Evolutionary conservation across 1,140 invertebrate genomes (phyloP).

Genomic region (Mizuhopecten yessoensis): DNA sequence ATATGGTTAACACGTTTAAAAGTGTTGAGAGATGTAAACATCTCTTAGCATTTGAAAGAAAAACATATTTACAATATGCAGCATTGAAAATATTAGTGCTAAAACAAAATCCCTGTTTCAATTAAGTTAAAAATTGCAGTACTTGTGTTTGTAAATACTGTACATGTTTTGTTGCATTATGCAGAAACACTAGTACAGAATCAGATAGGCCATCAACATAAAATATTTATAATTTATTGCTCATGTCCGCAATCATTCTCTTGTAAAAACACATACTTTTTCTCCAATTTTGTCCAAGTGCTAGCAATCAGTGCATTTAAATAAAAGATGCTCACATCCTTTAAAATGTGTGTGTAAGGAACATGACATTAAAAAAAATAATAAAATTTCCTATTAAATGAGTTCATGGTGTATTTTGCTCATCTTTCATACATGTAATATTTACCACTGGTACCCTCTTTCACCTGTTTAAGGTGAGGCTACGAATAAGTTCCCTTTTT

Average conservation of each 20-base stretch:
- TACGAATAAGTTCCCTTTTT: too few relatives aligned
- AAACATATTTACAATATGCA: not conserved
- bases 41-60: not conserved
- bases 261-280: not conserved
- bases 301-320: not conserved
- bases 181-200: not conserved
- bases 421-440: not conserved
- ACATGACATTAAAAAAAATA: conserved; percentile 17
- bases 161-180: not conserved
- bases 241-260: not conserved
- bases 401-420: not conserved
- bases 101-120: not conserved
- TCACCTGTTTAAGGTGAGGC: too few relatives aligned
- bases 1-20: too few relatives aligned
- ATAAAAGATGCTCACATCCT: not conserved
- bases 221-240: conserved; percentile 14
- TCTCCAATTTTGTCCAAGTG: conserved; percentile 10
- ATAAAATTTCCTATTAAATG: conserved; percentile 7
- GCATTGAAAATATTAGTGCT: not conserved
- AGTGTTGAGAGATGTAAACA: not conserved
- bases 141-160: not conserved
- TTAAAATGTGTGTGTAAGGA: too few relatives aligned
- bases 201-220: not conserved
- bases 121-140: not conserved
- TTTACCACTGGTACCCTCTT: too few relatives aligned